Evolutionary conservation across 2,113 vertebrate genomes (phyloP).

Genomic region (Ceyx melanurus): DNA sequence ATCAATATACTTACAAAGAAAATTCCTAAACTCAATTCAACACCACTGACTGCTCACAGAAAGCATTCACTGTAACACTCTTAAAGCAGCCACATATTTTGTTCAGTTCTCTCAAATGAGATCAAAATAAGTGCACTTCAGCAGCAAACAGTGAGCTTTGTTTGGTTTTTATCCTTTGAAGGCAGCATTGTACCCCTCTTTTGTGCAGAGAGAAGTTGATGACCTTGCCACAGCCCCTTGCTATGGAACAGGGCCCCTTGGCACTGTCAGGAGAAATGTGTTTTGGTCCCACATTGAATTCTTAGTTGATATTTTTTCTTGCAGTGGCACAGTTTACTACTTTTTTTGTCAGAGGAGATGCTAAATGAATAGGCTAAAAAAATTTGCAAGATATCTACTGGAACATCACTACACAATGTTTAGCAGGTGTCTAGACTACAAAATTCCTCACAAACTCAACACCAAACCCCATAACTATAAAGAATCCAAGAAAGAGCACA

Average conservation of each 20-base stretch:
- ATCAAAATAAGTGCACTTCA: slow-evolving; percentile 6
- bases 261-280: background rate
- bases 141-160: background rate
- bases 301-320: background rate
- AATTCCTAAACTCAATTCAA: background rate
- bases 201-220: background rate
- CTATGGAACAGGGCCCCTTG: background rate
- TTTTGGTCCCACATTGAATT: background rate
- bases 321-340: background rate
- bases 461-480: accelerated
- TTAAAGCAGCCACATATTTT: background rate
- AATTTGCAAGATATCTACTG: background rate
- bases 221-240: background rate
- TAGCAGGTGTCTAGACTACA: background rate
- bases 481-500: background rate
- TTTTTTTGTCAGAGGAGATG: background rate
- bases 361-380: background rate
- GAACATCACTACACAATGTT: background rate
- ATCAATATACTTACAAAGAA: background rate
- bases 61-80: background rate
- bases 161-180: background rate
- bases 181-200: background rate
- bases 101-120: background rate
- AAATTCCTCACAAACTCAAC: background rate
- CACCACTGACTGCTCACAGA: background rate